phyloP scores from a whole-genome alignment of 1,140 invertebrate genomes.

The Drosophila dunni region DNA sequence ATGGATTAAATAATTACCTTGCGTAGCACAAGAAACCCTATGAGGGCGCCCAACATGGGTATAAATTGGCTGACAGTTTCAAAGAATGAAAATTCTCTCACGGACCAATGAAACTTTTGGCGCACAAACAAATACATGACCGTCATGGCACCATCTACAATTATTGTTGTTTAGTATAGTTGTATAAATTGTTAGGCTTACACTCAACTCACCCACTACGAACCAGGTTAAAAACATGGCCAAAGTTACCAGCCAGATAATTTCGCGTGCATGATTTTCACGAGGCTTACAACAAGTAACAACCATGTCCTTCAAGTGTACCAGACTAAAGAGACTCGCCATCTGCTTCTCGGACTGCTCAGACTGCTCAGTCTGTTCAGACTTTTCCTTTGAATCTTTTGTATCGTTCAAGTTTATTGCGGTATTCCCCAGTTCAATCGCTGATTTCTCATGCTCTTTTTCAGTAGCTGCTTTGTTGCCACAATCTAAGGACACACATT shows the following conservation, averaged over 20 bases:
- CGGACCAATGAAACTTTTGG: conserved; percentile 88
- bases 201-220: conserved; percentile 75
- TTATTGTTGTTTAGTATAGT: not conserved
- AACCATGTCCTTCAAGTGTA: conserved; percentile 87
- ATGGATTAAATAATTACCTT: conserved; percentile 66
- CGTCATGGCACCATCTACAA: conserved; percentile 76
- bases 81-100: conserved; percentile 87
- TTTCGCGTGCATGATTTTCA: conserved; percentile 86
- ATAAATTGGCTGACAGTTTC: conserved; percentile 84
- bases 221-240: conserved; percentile 86
- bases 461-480: not conserved
- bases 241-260: conserved; percentile 87
- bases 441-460: not conserved
- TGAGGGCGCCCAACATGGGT: conserved; percentile 85
- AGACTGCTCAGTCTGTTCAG: no score
- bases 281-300: conserved; percentile 87
- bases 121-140: conserved; percentile 88
- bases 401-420: conserved; percentile 2
- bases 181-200: not conserved
- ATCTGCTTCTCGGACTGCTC: not conserved
- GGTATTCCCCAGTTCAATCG: conserved; percentile 6
- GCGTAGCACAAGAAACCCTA: conserved; percentile 86
- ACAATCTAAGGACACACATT: conserved; percentile 7
- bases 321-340: conserved; percentile 85
- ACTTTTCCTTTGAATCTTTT: conserved; percentile 7